Evolutionary conservation across 2,113 vertebrate genomes (phyloP).

Genomic region (Aythya baeri): DNA sequence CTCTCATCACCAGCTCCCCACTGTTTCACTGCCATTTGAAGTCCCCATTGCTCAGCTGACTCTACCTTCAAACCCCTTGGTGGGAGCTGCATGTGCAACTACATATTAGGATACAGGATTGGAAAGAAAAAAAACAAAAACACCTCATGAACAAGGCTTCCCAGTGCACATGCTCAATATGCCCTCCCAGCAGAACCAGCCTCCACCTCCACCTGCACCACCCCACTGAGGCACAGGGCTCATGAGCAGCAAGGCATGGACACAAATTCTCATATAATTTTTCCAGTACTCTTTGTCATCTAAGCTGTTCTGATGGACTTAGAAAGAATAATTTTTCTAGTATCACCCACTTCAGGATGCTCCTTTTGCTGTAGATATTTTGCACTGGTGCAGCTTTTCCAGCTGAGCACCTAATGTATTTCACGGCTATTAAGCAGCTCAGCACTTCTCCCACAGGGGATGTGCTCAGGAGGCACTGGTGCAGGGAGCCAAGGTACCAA

Average conservation of each 20-base stretch:
- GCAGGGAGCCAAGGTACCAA: not conserved
- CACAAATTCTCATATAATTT: not conserved
- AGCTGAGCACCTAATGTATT: not conserved
- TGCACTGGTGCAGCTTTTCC: not conserved
- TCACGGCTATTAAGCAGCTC: not conserved
- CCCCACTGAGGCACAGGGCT: fast-evolving
- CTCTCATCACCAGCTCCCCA: not conserved
- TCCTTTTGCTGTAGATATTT: not conserved
- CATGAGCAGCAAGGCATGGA: fast-evolving
- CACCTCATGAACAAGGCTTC: not conserved
- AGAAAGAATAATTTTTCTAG: not conserved
- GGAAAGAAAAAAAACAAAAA: not conserved
- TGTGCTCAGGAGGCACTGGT: not conserved
- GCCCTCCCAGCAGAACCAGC: too few relatives aligned
- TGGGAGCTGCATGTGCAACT: not conserved
- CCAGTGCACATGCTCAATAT: not conserved
- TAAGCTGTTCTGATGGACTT: not conserved
- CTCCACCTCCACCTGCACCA: too few relatives aligned
- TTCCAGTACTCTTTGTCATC: not conserved
- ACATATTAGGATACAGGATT: not conserved
- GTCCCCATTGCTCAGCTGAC: not conserved
- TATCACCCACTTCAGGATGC: not conserved
- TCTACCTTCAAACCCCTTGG: not conserved
- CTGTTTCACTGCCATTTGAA: not conserved
- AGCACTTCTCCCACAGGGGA: not conserved